These are phyloP conservation scores for Microctenopoma stevenorrisi DNA, from an alignment of 2,797 vertebrate genomes.

Conservation along the genomic window DNA sequence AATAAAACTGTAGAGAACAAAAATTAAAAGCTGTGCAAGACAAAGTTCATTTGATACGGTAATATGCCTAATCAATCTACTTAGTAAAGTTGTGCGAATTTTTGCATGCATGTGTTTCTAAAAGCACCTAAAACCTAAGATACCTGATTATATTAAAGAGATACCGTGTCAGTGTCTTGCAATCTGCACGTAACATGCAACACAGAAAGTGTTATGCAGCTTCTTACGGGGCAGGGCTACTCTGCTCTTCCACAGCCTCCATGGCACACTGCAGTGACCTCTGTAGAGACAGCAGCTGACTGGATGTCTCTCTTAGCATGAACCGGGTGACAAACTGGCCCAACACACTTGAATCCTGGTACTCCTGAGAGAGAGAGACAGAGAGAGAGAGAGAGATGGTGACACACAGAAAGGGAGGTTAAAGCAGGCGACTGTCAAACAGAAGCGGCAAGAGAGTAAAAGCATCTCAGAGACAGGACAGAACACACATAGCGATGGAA, in stretches of 20 bases:
- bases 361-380: slow-evolving; percentile 82
- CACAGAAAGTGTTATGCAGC: slow-evolving; percentile 1
- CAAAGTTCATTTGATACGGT: too few relatives aligned
- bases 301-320: slow-evolving; percentile 91
- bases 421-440: not conserved
- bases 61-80: too few relatives aligned
- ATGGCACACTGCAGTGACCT: slow-evolving; percentile 92
- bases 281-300: slow-evolving; percentile 93
- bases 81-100: too few relatives aligned
- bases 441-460: not conserved
- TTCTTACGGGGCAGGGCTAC: slow-evolving; percentile 86
- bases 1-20: not conserved
- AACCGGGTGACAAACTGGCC: slow-evolving; percentile 95
- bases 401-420: slow-evolving; percentile 17
- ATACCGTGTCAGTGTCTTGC: not conserved
- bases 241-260: slow-evolving; percentile 94
- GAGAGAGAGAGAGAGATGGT: slow-evolving; percentile 23
- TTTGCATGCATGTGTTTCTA: not conserved
- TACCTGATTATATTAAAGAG: not conserved
- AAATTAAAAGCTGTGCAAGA: not conserved
- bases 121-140: not conserved
- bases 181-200: not conserved
- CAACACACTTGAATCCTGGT: slow-evolving; percentile 90
- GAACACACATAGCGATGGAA: not conserved
- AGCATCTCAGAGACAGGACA: slow-evolving; percentile 5